Base-by-base conservation (phyloP, 2,113 vertebrate genomes). In the Poecile atricapillus region DNA sequence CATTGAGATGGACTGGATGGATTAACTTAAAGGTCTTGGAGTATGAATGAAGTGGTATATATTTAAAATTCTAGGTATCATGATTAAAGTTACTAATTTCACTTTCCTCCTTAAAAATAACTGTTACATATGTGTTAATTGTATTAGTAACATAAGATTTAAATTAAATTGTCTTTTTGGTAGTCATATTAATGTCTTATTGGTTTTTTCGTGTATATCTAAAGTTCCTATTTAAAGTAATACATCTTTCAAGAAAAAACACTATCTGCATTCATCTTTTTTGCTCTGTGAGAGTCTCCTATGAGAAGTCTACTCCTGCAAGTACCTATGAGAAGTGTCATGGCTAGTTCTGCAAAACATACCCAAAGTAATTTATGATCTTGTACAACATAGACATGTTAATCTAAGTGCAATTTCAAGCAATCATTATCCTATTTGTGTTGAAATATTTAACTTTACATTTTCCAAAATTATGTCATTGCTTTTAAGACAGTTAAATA, bases 141-240 rank as follows among this genome's bases (percentile, higher is more conserved):
- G 16, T 92, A 96, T 53, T 88, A 49, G 65, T 94, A 96, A 88
- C 47, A 68, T 87, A 80, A 90, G 81, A 90, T 60, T 91, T 65
- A 97, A 95, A 87, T 64, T 8, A 92, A 95, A 89, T 82, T 95
- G 87, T 65, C 69, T 41, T 93, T 83, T 94, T 87, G 43, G 53
- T 91, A 87, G 67, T 97, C 76, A 92, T 71, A 86, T 92, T 94
- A 87, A 89, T 83, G 86, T 75, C 13, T 35, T 83, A 64, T 83
- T 96, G 81, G 93, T 96, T 77, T 39, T 96, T 90, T 89, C 89
- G 55, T 90, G 44, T 93, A 73, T 92, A 85, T 70, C 70, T 41
- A 11, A 95, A 94, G 44, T 84, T 53, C 37, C 71, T 95, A 70
- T 97, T 95, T 95, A 94, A 93, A 94, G 70, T 92, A 95, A 91